Conservation (phyloP, 2,113 vertebrate genomes). For the Mirza zaza region DNA sequence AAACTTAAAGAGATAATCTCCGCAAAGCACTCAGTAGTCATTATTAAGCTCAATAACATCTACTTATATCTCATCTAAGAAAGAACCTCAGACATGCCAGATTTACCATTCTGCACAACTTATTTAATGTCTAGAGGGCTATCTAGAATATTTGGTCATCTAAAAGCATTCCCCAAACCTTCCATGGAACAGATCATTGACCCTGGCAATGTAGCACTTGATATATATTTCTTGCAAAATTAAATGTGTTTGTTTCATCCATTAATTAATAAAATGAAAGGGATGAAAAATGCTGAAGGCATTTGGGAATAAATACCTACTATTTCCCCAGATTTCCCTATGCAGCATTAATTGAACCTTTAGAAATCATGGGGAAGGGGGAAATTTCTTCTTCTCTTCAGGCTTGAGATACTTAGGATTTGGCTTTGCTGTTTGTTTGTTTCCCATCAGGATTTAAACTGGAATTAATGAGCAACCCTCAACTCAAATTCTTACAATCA, state of each 20-base stretch:
- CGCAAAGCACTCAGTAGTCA: neutral
- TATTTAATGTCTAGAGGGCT: neutral
- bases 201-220: neutral
- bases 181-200: neutral
- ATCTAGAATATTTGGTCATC: neutral
- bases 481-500: neutral
- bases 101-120: neutral
- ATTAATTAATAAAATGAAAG: constrained; percentile 11
- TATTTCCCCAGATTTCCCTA: neutral
- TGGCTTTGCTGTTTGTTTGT: too few relatives aligned
- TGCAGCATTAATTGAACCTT: neutral
- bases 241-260: neutral
- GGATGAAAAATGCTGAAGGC: neutral
- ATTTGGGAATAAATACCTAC: neutral
- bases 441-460: neutral
- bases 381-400: neutral
- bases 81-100: neutral
- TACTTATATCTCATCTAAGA: neutral
- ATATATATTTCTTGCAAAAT: neutral
- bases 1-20: neutral
- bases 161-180: neutral
- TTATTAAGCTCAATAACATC: neutral
- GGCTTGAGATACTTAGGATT: neutral
- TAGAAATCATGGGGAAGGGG: neutral
- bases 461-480: neutral